phyloP scores from a whole-genome alignment of 2,888 invertebrate genomes.

The Amphimallon solstitiale region DNA sequence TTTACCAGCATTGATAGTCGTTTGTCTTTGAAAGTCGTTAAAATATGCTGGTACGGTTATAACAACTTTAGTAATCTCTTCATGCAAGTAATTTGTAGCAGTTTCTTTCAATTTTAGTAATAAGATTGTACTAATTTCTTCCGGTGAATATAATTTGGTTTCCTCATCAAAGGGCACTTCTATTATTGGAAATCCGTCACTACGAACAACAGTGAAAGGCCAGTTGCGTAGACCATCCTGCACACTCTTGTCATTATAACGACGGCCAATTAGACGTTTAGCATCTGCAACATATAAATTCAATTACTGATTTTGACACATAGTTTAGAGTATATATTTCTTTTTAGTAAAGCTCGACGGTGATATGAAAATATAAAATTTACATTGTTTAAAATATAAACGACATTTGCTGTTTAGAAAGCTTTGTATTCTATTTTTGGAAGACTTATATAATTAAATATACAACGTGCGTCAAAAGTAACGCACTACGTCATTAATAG shows the following conservation, averaged over 20 bases:
- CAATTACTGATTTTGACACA: too few species aligned
- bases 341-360: too few species aligned
- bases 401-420: too few species aligned
- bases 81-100: constrained; percentile 41
- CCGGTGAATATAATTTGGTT: constrained; percentile 40
- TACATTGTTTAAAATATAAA: too few species aligned
- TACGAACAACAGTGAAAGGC: constrained; percentile 44
- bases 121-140: constrained; percentile 46
- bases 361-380: too few species aligned
- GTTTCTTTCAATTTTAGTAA: constrained; percentile 43
- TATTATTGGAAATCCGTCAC: constrained; percentile 43
- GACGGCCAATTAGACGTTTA: constrained; percentile 50
- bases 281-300: constrained; percentile 45
- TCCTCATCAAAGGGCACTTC: constrained; percentile 32
- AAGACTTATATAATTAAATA: too few species aligned
- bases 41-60: constrained; percentile 53
- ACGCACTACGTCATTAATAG: too few species aligned
- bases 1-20: constrained; percentile 49
- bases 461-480: too few species aligned
- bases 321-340: too few species aligned
- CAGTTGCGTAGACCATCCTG: constrained; percentile 45
- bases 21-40: constrained; percentile 48
- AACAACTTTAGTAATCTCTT: constrained; percentile 45
- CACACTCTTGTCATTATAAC: constrained; percentile 44
- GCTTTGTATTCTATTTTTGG: too few species aligned